These are phyloP conservation scores for Drosophila elegans DNA, from an alignment of 1,140 invertebrate genomes.

Conservation along the genomic window DNA sequence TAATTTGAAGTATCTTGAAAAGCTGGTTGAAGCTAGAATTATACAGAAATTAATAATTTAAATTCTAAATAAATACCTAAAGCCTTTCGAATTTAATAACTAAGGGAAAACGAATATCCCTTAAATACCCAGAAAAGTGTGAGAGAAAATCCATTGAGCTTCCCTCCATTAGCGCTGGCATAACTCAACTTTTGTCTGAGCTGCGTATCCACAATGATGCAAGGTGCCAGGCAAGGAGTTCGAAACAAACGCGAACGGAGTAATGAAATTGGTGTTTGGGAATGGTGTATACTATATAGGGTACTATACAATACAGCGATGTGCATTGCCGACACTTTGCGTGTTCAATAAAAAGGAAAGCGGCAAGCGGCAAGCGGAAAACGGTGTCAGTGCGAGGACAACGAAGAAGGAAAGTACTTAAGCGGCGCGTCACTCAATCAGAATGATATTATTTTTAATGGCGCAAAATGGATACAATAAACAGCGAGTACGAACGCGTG, in stretches of 20 bases:
- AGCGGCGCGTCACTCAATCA: slow-evolving; percentile 81
- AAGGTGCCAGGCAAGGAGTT: slow-evolving; percentile 21
- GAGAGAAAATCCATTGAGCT: neutral
- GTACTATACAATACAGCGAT: slow-evolving; percentile 24
- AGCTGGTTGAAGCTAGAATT: too few relatives aligned
- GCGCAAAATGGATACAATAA: slow-evolving; percentile 74
- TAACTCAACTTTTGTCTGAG: slow-evolving; percentile 22
- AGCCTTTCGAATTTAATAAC: too few relatives aligned
- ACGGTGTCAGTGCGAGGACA: slow-evolving; percentile 77
- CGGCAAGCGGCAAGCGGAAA: slow-evolving; percentile 42
- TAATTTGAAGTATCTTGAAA: too few relatives aligned
- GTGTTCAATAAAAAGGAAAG: slow-evolving; percentile 68
- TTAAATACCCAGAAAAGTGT: neutral
- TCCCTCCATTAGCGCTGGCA: slow-evolving; percentile 10
- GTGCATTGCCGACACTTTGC: slow-evolving; percentile 63
- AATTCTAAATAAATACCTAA: too few relatives aligned
- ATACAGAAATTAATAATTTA: too few relatives aligned
- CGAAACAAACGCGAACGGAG: slow-evolving; percentile 35
- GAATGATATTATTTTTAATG: slow-evolving; percentile 83
- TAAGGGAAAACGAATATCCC: too few relatives aligned
- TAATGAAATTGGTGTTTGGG: slow-evolving; percentile 28
- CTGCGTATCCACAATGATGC: slow-evolving; percentile 49
- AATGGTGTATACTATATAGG: neutral
- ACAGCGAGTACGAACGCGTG: slow-evolving; percentile 64
- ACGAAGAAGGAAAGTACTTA: slow-evolving; percentile 77